Conservation (phyloP, 2,888 invertebrate genomes). For the Netelia virgata region DNA sequence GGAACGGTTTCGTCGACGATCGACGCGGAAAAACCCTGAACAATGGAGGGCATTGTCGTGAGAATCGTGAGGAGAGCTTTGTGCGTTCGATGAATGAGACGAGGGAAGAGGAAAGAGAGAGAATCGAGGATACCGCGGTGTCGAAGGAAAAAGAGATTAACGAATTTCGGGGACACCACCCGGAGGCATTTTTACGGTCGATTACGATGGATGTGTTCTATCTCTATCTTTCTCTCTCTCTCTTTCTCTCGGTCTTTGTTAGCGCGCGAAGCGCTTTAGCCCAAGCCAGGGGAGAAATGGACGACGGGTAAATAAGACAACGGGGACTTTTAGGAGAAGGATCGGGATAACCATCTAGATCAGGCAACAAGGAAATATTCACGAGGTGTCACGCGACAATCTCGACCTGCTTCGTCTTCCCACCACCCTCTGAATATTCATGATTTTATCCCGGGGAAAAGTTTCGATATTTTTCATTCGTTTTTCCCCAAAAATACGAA, state of each 20-base stretch:
- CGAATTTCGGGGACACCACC: constrained; percentile 75
- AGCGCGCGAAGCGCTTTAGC: constrained; percentile 56
- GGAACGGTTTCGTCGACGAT: neutral
- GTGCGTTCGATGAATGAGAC: constrained; percentile 12
- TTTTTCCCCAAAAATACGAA: constrained; percentile 14
- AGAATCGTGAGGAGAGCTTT: constrained; percentile 17
- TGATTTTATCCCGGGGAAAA: constrained; percentile 22
- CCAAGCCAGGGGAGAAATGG: constrained; percentile 57
- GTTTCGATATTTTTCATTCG: neutral
- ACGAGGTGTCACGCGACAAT: constrained; percentile 70
- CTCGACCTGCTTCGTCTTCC: constrained; percentile 56
- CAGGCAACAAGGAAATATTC: constrained; percentile 63
- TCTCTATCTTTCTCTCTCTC: neutral
- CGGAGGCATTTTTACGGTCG: constrained; percentile 78
- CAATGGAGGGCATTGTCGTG: constrained; percentile 57
- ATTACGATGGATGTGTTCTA: constrained; percentile 68
- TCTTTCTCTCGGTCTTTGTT: constrained; percentile 68
- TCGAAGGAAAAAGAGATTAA: constrained; percentile 77
- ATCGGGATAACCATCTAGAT: constrained; percentile 58
- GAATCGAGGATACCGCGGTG: constrained; percentile 9
- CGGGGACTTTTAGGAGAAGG: constrained; percentile 61
- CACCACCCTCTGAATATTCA: constrained; percentile 56
- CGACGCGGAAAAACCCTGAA: constrained; percentile 22
- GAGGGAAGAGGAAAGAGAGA: constrained; percentile 47
- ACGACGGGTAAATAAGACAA: constrained; percentile 76